Base-by-base conservation (phyloP, 2,888 invertebrate species). In the Micropterix aruncella region DNA sequence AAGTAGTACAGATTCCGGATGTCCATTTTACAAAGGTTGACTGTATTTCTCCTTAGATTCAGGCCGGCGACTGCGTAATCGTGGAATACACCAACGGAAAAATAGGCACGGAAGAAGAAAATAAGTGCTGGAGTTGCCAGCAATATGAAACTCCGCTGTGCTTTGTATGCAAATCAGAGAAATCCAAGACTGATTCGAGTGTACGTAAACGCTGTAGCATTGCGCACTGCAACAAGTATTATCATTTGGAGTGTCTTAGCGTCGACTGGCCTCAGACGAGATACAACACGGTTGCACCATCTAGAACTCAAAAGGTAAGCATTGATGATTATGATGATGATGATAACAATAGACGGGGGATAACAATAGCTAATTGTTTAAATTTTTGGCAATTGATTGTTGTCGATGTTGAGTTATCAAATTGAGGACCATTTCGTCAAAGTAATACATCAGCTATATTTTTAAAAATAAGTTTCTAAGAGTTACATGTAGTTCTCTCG, bases 201-300 rank as follows among this genome's bases (percentile, higher is more conserved):
- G 55, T 66, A 7, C 62, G 78, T 1, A 73, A 79, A 27, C 69
- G 75, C 43, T 89, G 88, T 57, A 75, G 75, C 12, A 66, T 78
- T 0, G 58, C 69, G 0, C 75, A 78, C 37, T 92, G 91, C 55
- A 75, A 80, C 9, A 80, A 79, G 52, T 79, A 75, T 55, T 92
- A 83, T 56, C 92, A 92, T 59, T 60, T 74, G 18, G 67, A 74
- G 19, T 92, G 92, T 52, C 65, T 89, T 17, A 80, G 81, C 50
- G n/a, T n/a, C n/a, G 66, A 74, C 15, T 89, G 88, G 85, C 90
- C 88, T 0, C 88, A 89, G 55, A 79, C 80, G 0, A 79, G 77
- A 52, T 73, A 78, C 46, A 63, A 59, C 41, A 56, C 64, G 0
- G 65, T 65, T 16, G 71, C 72, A 7, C 57, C 65, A 17, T 62